These are phyloP conservation scores for Cheilosia urbana DNA, from an alignment of 2,888 invertebrate species.

Conservation along the genomic window DNA sequence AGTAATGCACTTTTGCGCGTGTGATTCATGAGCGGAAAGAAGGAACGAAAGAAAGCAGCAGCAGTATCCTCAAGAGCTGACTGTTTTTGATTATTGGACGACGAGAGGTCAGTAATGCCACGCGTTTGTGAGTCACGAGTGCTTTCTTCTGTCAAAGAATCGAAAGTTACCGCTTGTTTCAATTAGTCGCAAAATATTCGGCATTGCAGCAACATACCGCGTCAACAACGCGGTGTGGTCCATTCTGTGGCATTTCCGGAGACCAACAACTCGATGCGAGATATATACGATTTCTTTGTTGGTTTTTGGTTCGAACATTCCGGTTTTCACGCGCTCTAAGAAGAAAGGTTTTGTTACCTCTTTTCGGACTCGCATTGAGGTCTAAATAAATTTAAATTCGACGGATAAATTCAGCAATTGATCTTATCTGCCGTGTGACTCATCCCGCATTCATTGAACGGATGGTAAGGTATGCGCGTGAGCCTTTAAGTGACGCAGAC, in stretches of 20 bases:
- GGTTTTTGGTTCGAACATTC: conserved; percentile 21
- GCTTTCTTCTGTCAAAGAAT: conserved; percentile 57
- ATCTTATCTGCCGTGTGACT: conserved; percentile 66
- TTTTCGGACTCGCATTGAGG: conserved; percentile 34
- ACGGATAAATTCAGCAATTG: conserved; percentile 70
- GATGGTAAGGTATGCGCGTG: conserved; percentile 66
- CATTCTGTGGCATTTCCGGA: conserved; percentile 65
- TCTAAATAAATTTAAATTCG: conserved; percentile 71
- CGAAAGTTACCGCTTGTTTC: conserved; percentile 60
- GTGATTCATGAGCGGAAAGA: conserved; percentile 63
- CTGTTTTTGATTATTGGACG: conserved; percentile 8
- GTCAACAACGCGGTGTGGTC: conserved; percentile 16
- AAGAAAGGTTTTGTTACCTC: conserved; percentile 26
- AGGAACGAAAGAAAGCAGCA: conserved; percentile 7
- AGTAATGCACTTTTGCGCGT: conserved; percentile 70
- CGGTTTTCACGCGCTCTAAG: conserved; percentile 35
- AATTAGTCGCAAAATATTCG: conserved; percentile 31
- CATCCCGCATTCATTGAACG: conserved; percentile 60
- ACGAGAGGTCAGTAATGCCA: conserved; percentile 54
- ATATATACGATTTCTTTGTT: conserved; percentile 17
- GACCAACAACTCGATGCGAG: conserved; percentile 21
- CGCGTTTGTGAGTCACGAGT: conserved; percentile 50
- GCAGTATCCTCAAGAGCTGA: background rate
- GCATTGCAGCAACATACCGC: background rate
- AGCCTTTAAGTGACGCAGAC: conserved; percentile 22